Base-by-base conservation (phyloP, 2,888 invertebrate genomes). In the Andrena hattorfiana region DNA sequence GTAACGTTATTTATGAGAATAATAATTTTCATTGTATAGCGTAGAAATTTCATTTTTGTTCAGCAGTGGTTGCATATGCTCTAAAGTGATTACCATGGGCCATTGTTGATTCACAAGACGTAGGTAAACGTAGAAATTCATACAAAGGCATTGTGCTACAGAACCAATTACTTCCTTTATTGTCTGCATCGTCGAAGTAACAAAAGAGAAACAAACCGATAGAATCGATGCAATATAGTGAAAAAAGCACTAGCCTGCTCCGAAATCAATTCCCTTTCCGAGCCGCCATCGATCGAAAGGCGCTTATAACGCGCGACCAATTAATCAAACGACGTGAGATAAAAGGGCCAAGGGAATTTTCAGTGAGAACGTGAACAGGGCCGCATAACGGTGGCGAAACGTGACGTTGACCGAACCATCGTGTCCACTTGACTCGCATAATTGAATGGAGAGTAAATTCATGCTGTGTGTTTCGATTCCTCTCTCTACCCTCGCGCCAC, bases 371-470 rank as follows among this genome's bases (percentile, higher is more conserved):
- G 83, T 71, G 62, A 68, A 74, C 63, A 56, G 75, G 54, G 10
- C 59, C 67, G 51, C 70, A 54, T 71, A 73, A 75, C 67, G 62
- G 84, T 69, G 67, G 76, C 79, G 71, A 81, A 87, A 87, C 84
- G 84, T 87, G 86, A 87, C 87, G 84, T 86, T 81, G 72, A 75
- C 76, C 83, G 66, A 80, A 54, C 79, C 85, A 74, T 75, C 85
- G 83, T 86, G 77, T 77, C 83, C 86, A 87, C 86, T 88, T 79
- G 83, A 85, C 78, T 81, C 86, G 83, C 80, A 88, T 88, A 85
- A 87, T 88, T 88, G 83, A 87, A 88, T 80, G 83, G 23, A 56
- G 75, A 85, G 85, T 86, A 84, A 87, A 87, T 83, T 83, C 83
- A 77, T 78, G 79, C 80, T 59, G 63, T 68, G 64, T 64, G 66